Conservation (phyloP, 2,797 vertebrate species). For the Centroberyx gerrardi region DNA sequence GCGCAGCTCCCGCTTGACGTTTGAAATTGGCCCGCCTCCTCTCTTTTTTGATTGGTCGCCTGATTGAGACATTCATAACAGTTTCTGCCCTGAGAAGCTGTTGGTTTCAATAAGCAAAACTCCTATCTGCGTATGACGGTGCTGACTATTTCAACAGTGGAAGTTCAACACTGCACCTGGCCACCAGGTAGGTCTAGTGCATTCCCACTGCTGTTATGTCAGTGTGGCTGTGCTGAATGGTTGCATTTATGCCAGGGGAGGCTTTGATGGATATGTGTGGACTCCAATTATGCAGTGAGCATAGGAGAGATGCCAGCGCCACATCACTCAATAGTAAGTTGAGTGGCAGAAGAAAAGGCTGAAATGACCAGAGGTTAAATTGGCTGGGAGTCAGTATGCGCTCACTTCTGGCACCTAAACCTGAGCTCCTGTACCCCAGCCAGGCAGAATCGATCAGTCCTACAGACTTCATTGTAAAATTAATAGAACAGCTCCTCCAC, state of each 20-base stretch:
- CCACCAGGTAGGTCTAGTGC: slow-evolving; percentile 38
- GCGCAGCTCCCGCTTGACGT: too few relatives aligned
- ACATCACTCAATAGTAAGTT: slow-evolving; percentile 1
- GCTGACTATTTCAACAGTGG: too few relatives aligned
- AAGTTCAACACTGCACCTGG: background rate
- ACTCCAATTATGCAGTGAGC: slow-evolving; percentile 20
- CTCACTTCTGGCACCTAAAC: background rate
- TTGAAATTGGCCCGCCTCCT: too few relatives aligned
- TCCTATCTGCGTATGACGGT: too few relatives aligned
- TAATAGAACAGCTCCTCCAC: too few relatives aligned
- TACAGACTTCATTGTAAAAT: too few relatives aligned
- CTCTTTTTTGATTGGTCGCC: too few relatives aligned
- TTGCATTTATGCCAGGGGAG: slow-evolving; percentile 6
- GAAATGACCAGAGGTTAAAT: background rate
- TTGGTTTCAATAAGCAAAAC: too few relatives aligned
- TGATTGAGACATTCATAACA: too few relatives aligned
- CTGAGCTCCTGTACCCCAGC: background rate
- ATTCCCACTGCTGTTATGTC: background rate
- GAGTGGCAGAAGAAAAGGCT: background rate
- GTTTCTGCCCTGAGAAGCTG: too few relatives aligned
- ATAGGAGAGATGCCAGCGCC: background rate
- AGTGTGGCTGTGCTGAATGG: slow-evolving; percentile 8
- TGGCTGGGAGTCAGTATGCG: slow-evolving; percentile 17
- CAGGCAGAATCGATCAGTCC: slow-evolving; percentile 11
- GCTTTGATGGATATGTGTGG: slow-evolving; percentile 6